These are phyloP conservation scores for Equus przewalskii DNA, from an alignment of 2,113 vertebrate genomes.

Conservation along the genomic window DNA sequence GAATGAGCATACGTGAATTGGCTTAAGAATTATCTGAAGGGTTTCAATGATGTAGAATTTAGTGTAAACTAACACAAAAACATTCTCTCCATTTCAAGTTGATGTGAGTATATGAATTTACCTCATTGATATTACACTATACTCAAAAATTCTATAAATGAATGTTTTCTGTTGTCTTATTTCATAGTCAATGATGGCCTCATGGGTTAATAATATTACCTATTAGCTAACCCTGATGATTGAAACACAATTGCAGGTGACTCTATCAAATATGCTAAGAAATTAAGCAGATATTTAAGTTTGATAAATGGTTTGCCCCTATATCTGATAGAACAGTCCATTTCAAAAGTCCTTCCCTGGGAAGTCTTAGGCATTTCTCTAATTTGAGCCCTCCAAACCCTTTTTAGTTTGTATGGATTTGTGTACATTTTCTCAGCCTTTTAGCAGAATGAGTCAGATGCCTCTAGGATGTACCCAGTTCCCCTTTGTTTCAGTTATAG, in stretches of 20 bases:
- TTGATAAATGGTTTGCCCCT: neutral
- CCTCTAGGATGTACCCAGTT: neutral
- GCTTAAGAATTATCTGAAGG: neutral
- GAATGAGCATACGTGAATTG: neutral
- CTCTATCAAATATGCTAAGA: neutral
- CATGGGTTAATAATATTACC: neutral
- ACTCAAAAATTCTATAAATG: neutral
- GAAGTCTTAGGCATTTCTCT: neutral
- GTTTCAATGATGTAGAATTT: neutral
- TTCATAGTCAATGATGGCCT: neutral
- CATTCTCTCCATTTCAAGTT: neutral
- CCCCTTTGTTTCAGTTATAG: conserved; percentile 17
- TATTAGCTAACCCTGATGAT: neutral
- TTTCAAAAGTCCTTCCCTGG: neutral
- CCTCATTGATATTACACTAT: neutral
- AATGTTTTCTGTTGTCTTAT: neutral
- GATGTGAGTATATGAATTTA: neutral
- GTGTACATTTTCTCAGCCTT: neutral
- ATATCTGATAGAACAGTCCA: neutral
- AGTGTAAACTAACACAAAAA: neutral
- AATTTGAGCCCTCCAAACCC: neutral
- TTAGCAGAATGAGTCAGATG: neutral
- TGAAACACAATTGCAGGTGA: neutral
- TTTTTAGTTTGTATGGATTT: neutral
- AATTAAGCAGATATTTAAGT: conserved; percentile 10